phyloP scores from a whole-genome alignment of 2,888 invertebrate genomes.

The Ecliptopera silaceata region DNA sequence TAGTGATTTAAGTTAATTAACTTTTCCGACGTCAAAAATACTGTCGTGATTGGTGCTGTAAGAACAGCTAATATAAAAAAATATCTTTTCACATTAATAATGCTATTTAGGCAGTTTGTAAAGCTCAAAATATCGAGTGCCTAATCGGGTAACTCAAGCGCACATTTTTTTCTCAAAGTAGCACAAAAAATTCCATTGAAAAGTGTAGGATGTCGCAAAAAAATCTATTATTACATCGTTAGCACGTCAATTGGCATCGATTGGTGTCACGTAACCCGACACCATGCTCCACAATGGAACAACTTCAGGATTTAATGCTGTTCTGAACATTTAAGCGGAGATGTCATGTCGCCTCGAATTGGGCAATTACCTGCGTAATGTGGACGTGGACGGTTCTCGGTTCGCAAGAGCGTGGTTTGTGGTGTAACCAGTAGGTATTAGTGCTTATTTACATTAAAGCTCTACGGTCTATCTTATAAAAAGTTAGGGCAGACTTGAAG shows the following conservation, averaged over 20 bases:
- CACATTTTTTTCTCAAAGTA: conserved; percentile 3
- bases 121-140: conserved; percentile 15
- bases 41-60: no score
- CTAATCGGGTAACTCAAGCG: conserved; percentile 19
- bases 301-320: conserved; percentile 1
- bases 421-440: no score
- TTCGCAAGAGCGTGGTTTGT: background rate
- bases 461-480: no score
- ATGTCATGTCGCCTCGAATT: background rate
- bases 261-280: conserved; percentile 43
- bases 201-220: conserved; percentile 39
- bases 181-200: conserved; percentile 31
- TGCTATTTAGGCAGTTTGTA: background rate
- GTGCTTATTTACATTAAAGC: no score
- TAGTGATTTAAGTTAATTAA: no score
- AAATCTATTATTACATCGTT: conserved; percentile 50
- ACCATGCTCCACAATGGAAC: background rate
- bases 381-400: background rate
- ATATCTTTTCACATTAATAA: background rate
- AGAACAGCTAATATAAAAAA: no score
- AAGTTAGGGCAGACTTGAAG: no score
- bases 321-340: background rate
- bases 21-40: no score
- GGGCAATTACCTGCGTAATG: background rate
- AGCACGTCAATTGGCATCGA: conserved; percentile 68